phyloP scores from a whole-genome alignment of 2,888 invertebrate species.

The Deroplatys truncata region DNA sequence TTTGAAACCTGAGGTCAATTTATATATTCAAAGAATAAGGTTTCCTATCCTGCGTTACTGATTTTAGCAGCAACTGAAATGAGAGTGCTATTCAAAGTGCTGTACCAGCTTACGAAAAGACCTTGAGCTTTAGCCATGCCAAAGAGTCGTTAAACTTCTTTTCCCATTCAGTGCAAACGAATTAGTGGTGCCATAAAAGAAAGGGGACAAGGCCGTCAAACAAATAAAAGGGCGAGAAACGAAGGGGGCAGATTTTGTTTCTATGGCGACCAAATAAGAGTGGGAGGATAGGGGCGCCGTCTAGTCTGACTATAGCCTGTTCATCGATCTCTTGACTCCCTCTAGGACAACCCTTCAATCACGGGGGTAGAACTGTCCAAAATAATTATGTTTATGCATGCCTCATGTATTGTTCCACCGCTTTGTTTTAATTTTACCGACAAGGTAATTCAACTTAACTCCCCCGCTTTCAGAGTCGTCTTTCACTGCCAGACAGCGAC shows the following conservation, averaged over 20 bases:
- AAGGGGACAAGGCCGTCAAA: background rate
- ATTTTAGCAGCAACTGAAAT: too few species aligned
- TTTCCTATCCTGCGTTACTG: too few species aligned
- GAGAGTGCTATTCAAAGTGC: too few species aligned
- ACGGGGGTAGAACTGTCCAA: background rate
- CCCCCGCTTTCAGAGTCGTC: too few species aligned
- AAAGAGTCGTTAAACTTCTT: background rate
- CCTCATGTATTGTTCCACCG: background rate
- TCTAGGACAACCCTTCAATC: background rate
- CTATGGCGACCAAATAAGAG: constrained; percentile 7
- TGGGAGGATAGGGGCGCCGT: background rate
- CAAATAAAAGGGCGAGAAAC: background rate
- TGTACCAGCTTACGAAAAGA: background rate
- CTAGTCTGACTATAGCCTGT: background rate
- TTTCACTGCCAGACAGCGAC: too few species aligned
- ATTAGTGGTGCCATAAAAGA: background rate
- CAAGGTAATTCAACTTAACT: too few species aligned
- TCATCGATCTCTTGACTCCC: background rate
- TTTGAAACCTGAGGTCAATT: too few species aligned
- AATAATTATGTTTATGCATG: background rate
- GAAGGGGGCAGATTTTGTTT: background rate
- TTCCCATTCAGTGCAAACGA: background rate
- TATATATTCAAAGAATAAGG: too few species aligned
- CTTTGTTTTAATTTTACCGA: too few species aligned
- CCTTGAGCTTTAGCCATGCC: too few species aligned